phyloP scores from a whole-genome alignment of 2,113 vertebrate genomes.

The Aspidoscelis tigris region DNA sequence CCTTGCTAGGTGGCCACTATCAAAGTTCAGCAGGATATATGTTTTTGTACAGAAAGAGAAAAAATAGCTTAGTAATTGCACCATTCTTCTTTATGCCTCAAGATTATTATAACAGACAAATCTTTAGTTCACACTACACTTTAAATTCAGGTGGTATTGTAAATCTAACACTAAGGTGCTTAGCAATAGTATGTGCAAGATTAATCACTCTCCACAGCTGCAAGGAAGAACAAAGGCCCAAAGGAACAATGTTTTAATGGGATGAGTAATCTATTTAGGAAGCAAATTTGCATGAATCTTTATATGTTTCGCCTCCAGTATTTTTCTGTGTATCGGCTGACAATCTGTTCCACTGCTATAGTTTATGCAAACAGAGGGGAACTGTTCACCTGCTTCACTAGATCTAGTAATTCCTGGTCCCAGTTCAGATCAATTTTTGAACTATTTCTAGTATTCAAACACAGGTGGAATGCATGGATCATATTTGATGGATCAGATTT shows the following conservation, averaged over 20 bases:
- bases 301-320: conserved; percentile 21
- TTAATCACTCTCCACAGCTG: conserved; percentile 32
- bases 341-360: not conserved
- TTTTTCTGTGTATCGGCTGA: conserved; percentile 19
- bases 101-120: conserved; percentile 15
- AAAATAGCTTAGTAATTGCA: not conserved
- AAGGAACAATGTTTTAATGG: conserved; percentile 47
- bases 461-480: not conserved
- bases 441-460: not conserved
- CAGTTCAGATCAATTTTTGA: not conserved
- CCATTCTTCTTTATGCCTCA: conserved; percentile 17
- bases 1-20: not conserved
- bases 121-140: not conserved
- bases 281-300: conserved; percentile 40
- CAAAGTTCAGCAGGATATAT: not conserved
- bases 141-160: conserved; percentile 47
- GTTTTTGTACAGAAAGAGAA: not conserved
- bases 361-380: not conserved
- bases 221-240: conserved; percentile 30
- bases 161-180: conserved; percentile 16
- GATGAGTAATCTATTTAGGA: conserved; percentile 20
- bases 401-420: not conserved
- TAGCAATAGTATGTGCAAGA: conserved; percentile 31
- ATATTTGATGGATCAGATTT: not conserved
- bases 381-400: conserved; percentile 13